phyloP scores from a whole-genome alignment of 64 coral and sea anemone species.

The Dendronephthya gigantea region DNA sequence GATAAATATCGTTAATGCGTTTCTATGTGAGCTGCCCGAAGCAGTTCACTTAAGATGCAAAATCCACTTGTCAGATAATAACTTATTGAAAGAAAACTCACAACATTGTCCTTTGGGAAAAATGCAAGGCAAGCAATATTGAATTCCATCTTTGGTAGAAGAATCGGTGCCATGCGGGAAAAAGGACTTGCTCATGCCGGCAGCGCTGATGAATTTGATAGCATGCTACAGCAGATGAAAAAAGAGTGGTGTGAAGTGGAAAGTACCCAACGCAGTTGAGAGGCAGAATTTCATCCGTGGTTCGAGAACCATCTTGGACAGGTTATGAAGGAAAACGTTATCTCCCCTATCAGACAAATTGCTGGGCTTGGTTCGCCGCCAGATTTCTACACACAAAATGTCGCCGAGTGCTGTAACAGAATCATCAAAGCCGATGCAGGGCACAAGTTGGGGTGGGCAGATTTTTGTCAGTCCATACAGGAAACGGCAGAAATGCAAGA shows the following conservation, averaged over 20 bases:
- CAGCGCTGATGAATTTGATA: slow-evolving; percentile 42
- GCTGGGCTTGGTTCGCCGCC: slow-evolving; percentile 28
- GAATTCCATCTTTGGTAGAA: slow-evolving; percentile 31
- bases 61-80: slow-evolving; percentile 33
- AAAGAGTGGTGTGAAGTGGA: slow-evolving; percentile 34
- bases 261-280: slow-evolving; percentile 28
- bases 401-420: slow-evolving; percentile 29
- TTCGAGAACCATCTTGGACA: slow-evolving; percentile 33
- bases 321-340: slow-evolving; percentile 41
- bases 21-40: slow-evolving; percentile 28
- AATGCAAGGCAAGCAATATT: slow-evolving; percentile 19
- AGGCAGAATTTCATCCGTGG: slow-evolving; percentile 40
- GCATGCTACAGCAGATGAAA: slow-evolving; percentile 30
- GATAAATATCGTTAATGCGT: slow-evolving; percentile 34
- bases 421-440: slow-evolving; percentile 32
- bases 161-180: slow-evolving; percentile 12
- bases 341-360: slow-evolving; percentile 19
- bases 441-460: slow-evolving; percentile 20
- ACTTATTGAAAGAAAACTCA: slow-evolving; percentile 33
- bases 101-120: slow-evolving; percentile 17
- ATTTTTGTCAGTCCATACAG: slow-evolving; percentile 29
- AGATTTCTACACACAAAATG: slow-evolving; percentile 36
- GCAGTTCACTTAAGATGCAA: slow-evolving; percentile 37
- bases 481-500: slow-evolving; percentile 28
- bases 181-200: slow-evolving; percentile 46